phyloP scores from a whole-genome alignment of 2,888 invertebrate species.

The Scotopteryx bipunctaria region DNA sequence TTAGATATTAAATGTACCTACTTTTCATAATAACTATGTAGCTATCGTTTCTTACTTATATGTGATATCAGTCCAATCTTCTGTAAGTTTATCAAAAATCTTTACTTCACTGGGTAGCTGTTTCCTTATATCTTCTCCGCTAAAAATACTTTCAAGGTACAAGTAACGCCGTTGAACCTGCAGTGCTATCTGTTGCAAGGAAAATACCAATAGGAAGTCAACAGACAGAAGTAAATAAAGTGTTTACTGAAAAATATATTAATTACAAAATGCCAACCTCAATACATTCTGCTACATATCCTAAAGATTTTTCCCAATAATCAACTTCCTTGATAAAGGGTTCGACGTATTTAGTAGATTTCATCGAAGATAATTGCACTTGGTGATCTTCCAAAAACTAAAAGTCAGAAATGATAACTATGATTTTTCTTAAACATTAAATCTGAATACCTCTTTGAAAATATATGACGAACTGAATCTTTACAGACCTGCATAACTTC shows the following conservation, averaged over 20 bases:
- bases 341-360: conserved; percentile 93
- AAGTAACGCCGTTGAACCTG: conserved; percentile 93
- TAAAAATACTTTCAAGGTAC: conserved; percentile 94
- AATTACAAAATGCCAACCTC: conserved; percentile 76
- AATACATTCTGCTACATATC: conserved; percentile 91
- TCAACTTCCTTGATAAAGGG: conserved; percentile 93
- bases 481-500: conserved; percentile 86
- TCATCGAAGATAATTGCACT: conserved; percentile 93
- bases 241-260: not conserved
- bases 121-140: conserved; percentile 93
- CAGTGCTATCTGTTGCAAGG: conserved; percentile 79
- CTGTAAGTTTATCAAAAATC: conserved; percentile 89
- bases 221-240: not conserved
- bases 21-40: too few relatives aligned
- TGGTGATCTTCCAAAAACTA: conserved; percentile 92
- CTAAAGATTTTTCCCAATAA: conserved; percentile 93
- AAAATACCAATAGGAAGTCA: not conserved
- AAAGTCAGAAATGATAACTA: conserved; percentile 9
- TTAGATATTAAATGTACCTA: too few relatives aligned
- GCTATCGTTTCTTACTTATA: conserved; percentile 71
- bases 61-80: conserved; percentile 88
- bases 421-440: too few relatives aligned
- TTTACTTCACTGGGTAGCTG: conserved; percentile 90
- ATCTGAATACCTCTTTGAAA: too few relatives aligned
- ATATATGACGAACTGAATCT: not conserved